Base-by-base conservation (phyloP, 2,113 vertebrate genomes). In the Erpornis zantholeuca region DNA sequence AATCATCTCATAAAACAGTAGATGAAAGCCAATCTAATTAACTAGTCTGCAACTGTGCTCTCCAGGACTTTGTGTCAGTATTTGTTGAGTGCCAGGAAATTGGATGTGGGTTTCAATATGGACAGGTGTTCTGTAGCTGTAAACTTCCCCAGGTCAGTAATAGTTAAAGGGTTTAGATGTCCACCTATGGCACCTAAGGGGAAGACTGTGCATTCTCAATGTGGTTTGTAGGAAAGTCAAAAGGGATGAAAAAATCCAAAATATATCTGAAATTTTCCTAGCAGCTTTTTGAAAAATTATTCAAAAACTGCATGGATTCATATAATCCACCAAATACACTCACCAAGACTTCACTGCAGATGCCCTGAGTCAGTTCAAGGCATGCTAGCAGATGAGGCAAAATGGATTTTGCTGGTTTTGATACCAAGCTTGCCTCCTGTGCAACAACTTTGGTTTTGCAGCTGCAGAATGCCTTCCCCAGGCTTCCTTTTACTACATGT, bases 61-160 rank as follows among this genome's bases (percentile, higher is more conserved):
- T 57, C 50, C 9, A 21, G 40, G 24, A 57, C 18, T 50, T 64
- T 18, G 29, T 81, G 31, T 63, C 35, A 54, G 29, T 60, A 16
- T 17, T 56, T 64, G 3, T 2, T 59, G 29, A 66, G 15, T 49
- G 19, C 38, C 68, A 49, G 45, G 45, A 89, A 76, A 31, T n/a
- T 22, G 28, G 31, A 49, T 80, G 11, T 60, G 65, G 11, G 15
- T 29, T 82, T 82, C 0, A 0, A 28, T 15, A 38, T 29, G 23
- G 27, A 10, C 29, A 71, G 44, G 36, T 42, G 23, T 71, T 59
- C 7, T 36, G 11, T 23, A 53, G 16, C 23, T 42, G 27, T 61
- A 70, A 90, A 44, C 3, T 40, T 63, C 20, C 24, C 33, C 29
- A 64, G 19, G 52, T 3, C 6, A 15, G 15, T 66, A 20, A 11